A percentile compares a stretch with the other conserved stretches of the same genome.
Conservation (phyloP, 2,797 vertebrate species). For the Saguinus oedipus region DNA sequence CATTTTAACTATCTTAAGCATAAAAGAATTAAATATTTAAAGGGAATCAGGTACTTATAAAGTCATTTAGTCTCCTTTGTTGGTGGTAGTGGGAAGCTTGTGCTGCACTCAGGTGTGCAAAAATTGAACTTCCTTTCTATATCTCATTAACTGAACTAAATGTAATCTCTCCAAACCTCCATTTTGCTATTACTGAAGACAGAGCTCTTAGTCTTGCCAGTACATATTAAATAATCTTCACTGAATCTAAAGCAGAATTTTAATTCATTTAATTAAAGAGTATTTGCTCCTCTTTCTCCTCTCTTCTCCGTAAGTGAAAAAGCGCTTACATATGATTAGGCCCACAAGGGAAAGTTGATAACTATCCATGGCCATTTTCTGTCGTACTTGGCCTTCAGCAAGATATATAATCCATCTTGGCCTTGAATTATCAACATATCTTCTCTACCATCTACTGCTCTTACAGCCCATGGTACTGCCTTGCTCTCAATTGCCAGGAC, state of each 20-base stretch:
- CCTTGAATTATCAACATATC: background rate
- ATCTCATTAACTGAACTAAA: background rate
- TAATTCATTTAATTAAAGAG: slow-evolving; percentile 13
- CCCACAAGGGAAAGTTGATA: background rate
- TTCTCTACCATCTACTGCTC: background rate
- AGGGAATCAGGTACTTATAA: background rate
- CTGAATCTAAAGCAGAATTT: background rate
- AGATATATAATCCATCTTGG: background rate
- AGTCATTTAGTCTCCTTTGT: background rate
- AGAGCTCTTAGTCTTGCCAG: background rate
- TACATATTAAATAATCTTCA: background rate
- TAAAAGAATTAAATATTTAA: background rate
- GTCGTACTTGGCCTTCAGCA: background rate
- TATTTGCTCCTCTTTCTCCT: background rate
- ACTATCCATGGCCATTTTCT: background rate
- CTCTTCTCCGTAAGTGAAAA: background rate
- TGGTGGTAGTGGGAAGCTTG: background rate
- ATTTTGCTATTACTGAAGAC: background rate
- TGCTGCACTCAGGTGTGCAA: background rate
- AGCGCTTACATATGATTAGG: background rate
- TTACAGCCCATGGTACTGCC: background rate
- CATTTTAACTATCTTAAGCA: background rate
- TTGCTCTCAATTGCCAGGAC: background rate
- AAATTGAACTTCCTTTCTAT: background rate
- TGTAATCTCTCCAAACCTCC: background rate